Conservation (phyloP, 1,140 invertebrate genomes). For the Drosophila asahinai region DNA sequence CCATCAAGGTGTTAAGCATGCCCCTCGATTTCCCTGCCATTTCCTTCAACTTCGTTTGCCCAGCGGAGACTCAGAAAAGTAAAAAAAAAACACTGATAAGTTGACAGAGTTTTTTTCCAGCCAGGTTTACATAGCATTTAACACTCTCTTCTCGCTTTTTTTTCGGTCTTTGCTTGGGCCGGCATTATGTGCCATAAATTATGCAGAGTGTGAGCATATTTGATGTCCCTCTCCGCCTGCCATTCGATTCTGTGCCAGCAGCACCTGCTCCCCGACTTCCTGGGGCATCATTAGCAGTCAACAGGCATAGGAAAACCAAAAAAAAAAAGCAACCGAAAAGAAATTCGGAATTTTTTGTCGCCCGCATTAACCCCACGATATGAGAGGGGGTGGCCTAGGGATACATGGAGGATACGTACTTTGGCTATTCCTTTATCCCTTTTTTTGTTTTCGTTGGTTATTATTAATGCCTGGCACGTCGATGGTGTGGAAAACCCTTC, state of each 20-base stretch:
- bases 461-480: slow-evolving; percentile 72
- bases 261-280: slow-evolving; percentile 70
- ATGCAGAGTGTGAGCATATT: slow-evolving; percentile 77
- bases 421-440: slow-evolving; percentile 5
- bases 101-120: slow-evolving; percentile 46
- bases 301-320: slow-evolving; percentile 44
- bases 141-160: slow-evolving; percentile 38
- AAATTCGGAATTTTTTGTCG: slow-evolving; percentile 53
- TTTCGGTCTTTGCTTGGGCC: slow-evolving; percentile 13
- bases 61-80: slow-evolving; percentile 18
- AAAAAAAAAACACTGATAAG: slow-evolving; percentile 58
- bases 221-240: slow-evolving; percentile 32
- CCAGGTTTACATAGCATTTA: slow-evolving; percentile 72
- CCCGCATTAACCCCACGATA: slow-evolving; percentile 53
- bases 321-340: slow-evolving; percentile 1
- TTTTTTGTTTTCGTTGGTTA: slow-evolving; percentile 16
- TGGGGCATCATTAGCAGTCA: slow-evolving; percentile 75
- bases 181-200: slow-evolving; percentile 69
- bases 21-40: slow-evolving; percentile 35
- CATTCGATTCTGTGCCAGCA: slow-evolving; percentile 34
- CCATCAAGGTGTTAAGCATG: slow-evolving; percentile 65
- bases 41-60: slow-evolving; percentile 46
- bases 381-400: slow-evolving; percentile 3
- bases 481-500: slow-evolving; percentile 57
- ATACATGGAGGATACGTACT: slow-evolving; percentile 28